Evolutionary conservation across 2,888 invertebrate genomes (phyloP), one percentile per base, ranked within the genome.

Genomic region (Hemistola chrysoprasaria): DNA sequence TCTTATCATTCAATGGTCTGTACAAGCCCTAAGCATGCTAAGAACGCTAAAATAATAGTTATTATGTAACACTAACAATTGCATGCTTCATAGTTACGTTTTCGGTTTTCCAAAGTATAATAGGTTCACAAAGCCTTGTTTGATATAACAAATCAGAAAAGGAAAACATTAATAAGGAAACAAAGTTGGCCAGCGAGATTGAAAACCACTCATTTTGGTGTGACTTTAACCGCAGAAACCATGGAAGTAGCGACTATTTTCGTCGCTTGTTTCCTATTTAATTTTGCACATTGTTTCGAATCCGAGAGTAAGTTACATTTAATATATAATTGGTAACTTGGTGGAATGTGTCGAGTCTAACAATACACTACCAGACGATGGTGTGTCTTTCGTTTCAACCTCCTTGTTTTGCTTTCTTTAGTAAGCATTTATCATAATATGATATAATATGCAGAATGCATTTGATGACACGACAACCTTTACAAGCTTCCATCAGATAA

Each of bases 241-340:
- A 54, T 54, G 54, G 37, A 47, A 33, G 22, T 29, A 11, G 28
- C 35, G 32, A 25, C 47, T 33, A 44, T 53, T 47, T 50, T 48
- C 8, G 33, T 32, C 23, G 32, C 32, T 4, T 39, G 21, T 0
- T 36, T 49, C 36, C 38, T 65, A 8, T 47, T 70, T 16, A 65
- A 50, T 47, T 46, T 40, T 6, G 56, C 64, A 36, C 51, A 58
- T 30, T 65, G 78, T 56, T 59, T 59, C 57, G 71, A 78, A 39
- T 70, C 72, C 6, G 72, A 71, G 23, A 78, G 83, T 84, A 68
- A 79, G 80, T 74, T 47, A 16, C 8, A n/a, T 43, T 36, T 49
- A 39, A 49, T 28, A 33, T 54, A 51, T 38, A 29, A 10, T n/a
- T 4, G 16, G 3, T 3, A 16, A 16, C 16, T 16, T 3, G 16